phyloP scores from a whole-genome alignment of 2,888 invertebrate genomes.

The Pherbina coryleti region DNA sequence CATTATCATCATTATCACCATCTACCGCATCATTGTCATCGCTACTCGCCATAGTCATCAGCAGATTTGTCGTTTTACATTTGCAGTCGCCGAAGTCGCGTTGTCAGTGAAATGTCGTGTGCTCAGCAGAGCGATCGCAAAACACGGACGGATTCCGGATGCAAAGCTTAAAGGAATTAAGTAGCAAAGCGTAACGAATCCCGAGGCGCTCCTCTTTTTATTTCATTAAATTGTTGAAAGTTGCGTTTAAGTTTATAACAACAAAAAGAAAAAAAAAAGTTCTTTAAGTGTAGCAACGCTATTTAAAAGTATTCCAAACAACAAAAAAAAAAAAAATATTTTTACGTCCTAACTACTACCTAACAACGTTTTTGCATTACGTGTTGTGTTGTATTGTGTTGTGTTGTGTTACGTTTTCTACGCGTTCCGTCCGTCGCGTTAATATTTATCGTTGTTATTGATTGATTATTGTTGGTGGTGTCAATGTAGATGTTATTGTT shows the following conservation, averaged over 20 bases:
- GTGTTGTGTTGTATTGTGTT: background rate
- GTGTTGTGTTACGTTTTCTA: background rate
- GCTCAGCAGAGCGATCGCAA: slow-evolving; percentile 22
- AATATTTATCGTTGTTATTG: background rate
- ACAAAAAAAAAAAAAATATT: background rate
- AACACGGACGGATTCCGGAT: slow-evolving; percentile 30
- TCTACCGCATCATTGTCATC: too few relatives aligned
- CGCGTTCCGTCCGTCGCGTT: background rate
- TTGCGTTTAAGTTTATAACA: background rate
- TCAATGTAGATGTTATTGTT: background rate
- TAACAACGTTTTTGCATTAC: too few relatives aligned
- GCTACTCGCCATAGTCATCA: background rate
- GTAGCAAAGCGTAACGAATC: background rate
- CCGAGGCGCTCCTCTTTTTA: background rate
- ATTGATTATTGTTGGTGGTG: background rate
- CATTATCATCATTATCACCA: too few relatives aligned
- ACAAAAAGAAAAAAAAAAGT: background rate
- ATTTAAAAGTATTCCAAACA: background rate
- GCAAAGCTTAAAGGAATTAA: slow-evolving; percentile 1
- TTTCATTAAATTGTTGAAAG: background rate
- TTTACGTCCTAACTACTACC: too few relatives aligned
- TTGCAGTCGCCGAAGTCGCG: background rate
- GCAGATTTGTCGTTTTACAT: background rate
- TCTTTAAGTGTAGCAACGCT: background rate
- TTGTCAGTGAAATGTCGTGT: slow-evolving; percentile 29